phyloP scores from a whole-genome alignment of 2,888 invertebrate species.

The Caenorhabditis angaria region DNA sequence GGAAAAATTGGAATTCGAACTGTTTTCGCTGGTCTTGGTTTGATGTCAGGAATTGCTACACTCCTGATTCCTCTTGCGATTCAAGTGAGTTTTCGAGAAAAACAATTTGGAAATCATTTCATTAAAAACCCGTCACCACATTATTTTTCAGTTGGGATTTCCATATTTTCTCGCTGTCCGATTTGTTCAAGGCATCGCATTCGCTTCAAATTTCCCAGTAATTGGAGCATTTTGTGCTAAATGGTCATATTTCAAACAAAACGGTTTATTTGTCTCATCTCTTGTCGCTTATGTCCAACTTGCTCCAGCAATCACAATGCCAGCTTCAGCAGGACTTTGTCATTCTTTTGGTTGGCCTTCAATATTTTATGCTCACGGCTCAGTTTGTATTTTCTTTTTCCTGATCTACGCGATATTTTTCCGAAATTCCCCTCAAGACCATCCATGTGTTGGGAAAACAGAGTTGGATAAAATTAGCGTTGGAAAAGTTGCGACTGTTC shows the following conservation, averaged over 20 bases:
- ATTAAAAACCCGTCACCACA: no score
- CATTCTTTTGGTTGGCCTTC: constrained; percentile 63
- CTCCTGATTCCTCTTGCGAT: constrained; percentile 64
- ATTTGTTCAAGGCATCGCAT: constrained; percentile 67
- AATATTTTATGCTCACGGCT: constrained; percentile 68
- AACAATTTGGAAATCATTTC: neutral
- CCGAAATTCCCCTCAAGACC: constrained; percentile 65
- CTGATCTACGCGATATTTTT: constrained; percentile 63
- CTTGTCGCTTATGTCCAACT: constrained; percentile 70
- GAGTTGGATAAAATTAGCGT: constrained; percentile 69
- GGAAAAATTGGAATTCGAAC: constrained; percentile 67
- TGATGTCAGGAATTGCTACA: constrained; percentile 64
- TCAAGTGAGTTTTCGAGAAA: constrained; percentile 28
- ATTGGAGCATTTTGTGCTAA: constrained; percentile 70
- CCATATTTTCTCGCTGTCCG: constrained; percentile 62
- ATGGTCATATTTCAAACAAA: constrained; percentile 71
- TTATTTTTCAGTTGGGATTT: constrained; percentile 60
- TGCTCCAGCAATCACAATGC: constrained; percentile 69
- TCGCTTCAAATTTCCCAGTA: constrained; percentile 70
- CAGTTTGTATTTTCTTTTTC: constrained; percentile 60
- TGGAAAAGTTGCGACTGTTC: constrained; percentile 60
- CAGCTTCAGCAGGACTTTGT: constrained; percentile 58
- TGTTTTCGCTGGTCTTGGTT: constrained; percentile 66
- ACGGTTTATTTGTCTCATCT: constrained; percentile 69
- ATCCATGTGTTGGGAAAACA: constrained; percentile 68